Percentiles rank a stretch among this genome's conserved stretches.
Evolutionary conservation across 2,113 vertebrate genomes (phyloP).

Genomic region (Notarius quadriscutis): DNA sequence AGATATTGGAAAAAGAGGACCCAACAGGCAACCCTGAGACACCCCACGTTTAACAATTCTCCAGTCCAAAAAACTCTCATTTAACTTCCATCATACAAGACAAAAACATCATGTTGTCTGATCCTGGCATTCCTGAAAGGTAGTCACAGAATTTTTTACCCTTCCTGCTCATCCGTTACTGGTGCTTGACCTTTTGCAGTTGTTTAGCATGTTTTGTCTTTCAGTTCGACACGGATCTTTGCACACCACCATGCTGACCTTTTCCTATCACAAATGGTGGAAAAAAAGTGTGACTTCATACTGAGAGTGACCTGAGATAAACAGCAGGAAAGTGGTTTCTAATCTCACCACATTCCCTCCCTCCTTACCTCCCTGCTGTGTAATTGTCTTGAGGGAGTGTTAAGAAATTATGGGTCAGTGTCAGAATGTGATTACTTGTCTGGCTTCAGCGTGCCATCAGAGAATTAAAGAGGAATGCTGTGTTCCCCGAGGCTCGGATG

Average conservation of each 20-base stretch:
- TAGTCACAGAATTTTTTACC: background rate
- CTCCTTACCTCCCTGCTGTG: background rate
- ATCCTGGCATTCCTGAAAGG: background rate
- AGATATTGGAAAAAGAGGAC: too few species aligned
- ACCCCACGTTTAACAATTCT: too few species aligned
- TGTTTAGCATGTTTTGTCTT: background rate
- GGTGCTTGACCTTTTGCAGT: conserved; percentile 2
- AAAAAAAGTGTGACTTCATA: conserved; percentile 26
- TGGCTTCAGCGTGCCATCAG: conserved; percentile 8
- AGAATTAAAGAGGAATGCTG: conserved; percentile 12
- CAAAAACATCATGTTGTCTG: too few species aligned
- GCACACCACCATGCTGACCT: conserved; percentile 38
- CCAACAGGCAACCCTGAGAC: too few species aligned
- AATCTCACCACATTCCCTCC: background rate
- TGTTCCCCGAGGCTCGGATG: conserved; percentile 4
- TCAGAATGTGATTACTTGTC: conserved; percentile 39
- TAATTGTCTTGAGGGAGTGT: conserved; percentile 24
- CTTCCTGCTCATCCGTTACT: background rate
- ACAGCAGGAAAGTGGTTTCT: conserved; percentile 17
- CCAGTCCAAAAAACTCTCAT: too few species aligned
- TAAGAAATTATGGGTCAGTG: conserved; percentile 45
- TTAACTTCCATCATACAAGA: too few species aligned
- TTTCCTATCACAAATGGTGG: conserved; percentile 14
- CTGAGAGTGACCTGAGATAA: conserved; percentile 28
- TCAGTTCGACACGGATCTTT: background rate